Evolutionary conservation across 2,113 vertebrate species (phyloP), one percentile per base, ranked within the genome.

Genomic region (Synodontis membranacea): DNA sequence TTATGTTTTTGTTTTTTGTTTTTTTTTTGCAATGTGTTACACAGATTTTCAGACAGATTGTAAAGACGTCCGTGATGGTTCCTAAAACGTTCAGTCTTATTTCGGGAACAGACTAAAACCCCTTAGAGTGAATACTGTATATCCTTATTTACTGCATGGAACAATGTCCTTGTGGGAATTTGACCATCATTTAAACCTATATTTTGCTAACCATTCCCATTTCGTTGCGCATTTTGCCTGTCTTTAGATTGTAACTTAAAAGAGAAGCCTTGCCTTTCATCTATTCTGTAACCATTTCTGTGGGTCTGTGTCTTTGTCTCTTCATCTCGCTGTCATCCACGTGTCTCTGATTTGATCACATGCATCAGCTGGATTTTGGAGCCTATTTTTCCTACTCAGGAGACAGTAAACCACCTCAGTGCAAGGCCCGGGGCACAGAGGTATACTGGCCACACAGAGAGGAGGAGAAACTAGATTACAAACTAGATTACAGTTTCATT

Each of bases 331-430:
- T 92, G 92, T 89, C 91, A 95, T 90, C 89, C 93, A 87, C 95
- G 91, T 93, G 89, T 93, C 91, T 88, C 89, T 89, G 94, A 89
- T 91, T 83, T 85, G 87, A 83, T 87, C 75, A 88, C 93, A 89
- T 90, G 93, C 94, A 94, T 94, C 95, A 96, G 93, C 93, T 95
- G 94, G 94, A 95, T 93, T 92, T 91, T 94, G 91, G 91, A 94
- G 87, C 89, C 91, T 92, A 90, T 90, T 89, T 93, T 95, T 93
- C 93, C 94, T 86, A 90, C 94, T 94, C 95, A 95, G 93, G 93
- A 96, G 90, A 95, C 91, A 94, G 88, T 95, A 93, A 95, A 92
- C 92, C 94, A 96, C 89, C 93, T 95, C 94, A 94, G 93, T 95
- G 93, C 92, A 93, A 94, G 94, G 89, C 93, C 88, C 84, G 91